Base-by-base conservation (phyloP, 2,113 vertebrate genomes). In the Eurypyga helias region DNA sequence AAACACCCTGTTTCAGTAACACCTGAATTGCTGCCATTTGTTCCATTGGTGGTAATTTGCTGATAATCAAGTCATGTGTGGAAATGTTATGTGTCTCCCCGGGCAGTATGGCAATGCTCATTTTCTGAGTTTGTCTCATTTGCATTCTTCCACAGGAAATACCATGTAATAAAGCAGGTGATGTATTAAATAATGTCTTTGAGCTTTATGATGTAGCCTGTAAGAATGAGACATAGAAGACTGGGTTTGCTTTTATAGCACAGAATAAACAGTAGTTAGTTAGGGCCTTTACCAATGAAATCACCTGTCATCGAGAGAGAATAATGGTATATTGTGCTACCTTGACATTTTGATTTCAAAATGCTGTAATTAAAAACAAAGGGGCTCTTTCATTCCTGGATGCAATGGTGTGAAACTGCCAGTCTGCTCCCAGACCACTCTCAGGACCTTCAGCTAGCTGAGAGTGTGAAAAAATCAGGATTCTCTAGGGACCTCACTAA, bases 21-120 rank as follows among this genome's bases (percentile, higher is more conserved):
- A 79, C 78, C 93, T 91, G 81, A 97, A 97, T 97, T 97, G 90
- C 79, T 95, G 84, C 92, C 90, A 94, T 97, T 97, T 97, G 92
- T 98, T 98, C 95, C 95, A 52, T 90, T 98, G 92, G 95, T 98
- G 95, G 87, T 98, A 98, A 98, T 98, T 98, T 98, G 97, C 94
- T 98, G 96, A 97, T 98, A 98, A 98, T 99, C 98, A 98, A 98
- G 78, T 98, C 95, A 98, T 98, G 94, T 87, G 79, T 45, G 29
- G 92, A 98, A 99, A 98, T 98, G 96, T 93, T 98, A 94, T 94
- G 43, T 95, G 71, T 98, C 93, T 98, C 98, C 96, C 64, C 61
- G 24, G 98, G 96, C 95, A 84, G 70, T 96, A 92, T 96, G 76
- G 67, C 92, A 98, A 89, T 95, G 41, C 89, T 95, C 96, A 85